Conservation (phyloP, 2,888 invertebrate genomes). For the Conus canariensis region DNA sequence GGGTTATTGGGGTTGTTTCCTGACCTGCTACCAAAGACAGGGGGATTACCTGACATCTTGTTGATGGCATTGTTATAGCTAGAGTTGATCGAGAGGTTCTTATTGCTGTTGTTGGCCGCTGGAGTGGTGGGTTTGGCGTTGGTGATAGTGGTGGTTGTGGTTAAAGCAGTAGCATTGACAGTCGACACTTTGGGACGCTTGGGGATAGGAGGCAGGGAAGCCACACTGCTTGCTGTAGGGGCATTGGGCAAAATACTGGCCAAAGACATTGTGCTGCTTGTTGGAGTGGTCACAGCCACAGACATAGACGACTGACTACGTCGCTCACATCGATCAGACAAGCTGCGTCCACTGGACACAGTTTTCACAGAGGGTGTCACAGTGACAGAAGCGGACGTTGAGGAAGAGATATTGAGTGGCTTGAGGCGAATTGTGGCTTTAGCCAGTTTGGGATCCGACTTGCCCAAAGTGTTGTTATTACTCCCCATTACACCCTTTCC, state of each 20-base stretch:
- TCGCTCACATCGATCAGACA: constrained; percentile 28
- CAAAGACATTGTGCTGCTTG: constrained; percentile 58
- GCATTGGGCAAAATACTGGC: constrained; percentile 66
- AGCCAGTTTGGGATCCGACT: constrained; percentile 68
- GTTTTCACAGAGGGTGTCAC: constrained; percentile 42
- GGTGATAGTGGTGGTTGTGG: constrained; percentile 37
- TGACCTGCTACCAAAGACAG: not conserved
- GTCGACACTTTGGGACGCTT: constrained; percentile 63
- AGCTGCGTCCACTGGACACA: constrained; percentile 18
- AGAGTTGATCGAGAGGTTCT: constrained; percentile 14
- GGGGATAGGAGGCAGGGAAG: constrained; percentile 70
- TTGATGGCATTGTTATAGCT: constrained; percentile 1
- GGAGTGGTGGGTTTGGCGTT: constrained; percentile 40
- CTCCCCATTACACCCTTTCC: constrained; percentile 24
- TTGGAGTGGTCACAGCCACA: constrained; percentile 40
- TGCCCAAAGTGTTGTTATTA: constrained; percentile 55
- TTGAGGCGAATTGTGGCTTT: constrained; percentile 75
- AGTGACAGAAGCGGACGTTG: constrained; percentile 53
- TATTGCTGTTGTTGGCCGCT: constrained; percentile 25
- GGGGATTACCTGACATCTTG: constrained; percentile 17
- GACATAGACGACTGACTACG: constrained; percentile 48
- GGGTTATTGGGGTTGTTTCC: constrained; percentile 25
- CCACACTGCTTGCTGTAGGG: constrained; percentile 67
- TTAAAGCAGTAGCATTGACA: constrained; percentile 32
- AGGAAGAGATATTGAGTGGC: constrained; percentile 85